Conservation (phyloP, 2,797 vertebrate species). For the Bradypodion ventrale region DNA sequence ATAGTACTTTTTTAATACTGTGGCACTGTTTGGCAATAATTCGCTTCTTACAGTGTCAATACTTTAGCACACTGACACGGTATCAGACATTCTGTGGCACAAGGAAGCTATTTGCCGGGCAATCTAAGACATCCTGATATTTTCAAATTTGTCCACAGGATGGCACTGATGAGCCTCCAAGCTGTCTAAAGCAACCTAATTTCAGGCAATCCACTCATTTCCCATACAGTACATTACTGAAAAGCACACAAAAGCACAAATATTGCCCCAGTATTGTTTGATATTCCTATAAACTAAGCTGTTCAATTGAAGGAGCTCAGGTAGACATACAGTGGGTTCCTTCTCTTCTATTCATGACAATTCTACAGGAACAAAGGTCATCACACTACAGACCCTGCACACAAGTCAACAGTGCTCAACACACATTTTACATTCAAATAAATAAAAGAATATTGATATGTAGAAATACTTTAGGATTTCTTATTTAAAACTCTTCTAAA, state of each 20-base stretch:
- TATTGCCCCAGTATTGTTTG: neutral
- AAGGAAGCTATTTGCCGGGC: conserved; percentile 38
- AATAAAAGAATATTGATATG: neutral
- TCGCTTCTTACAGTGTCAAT: conserved; percentile 62
- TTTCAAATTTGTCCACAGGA: conserved; percentile 65
- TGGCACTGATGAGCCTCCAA: conserved; percentile 73
- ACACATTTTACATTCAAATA: neutral
- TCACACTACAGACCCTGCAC: neutral
- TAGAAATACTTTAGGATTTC: neutral
- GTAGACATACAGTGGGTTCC: neutral
- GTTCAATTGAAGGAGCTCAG: neutral
- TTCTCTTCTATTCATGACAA: neutral
- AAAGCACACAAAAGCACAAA: conserved; percentile 35
- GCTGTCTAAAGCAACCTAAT: neutral
- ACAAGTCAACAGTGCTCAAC: too few relatives aligned
- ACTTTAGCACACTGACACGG: conserved; percentile 48
- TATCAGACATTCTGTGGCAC: conserved; percentile 31
- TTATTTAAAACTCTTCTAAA: neutral
- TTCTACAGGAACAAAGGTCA: neutral
- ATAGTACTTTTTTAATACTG: conserved; percentile 31
- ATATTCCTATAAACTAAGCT: too few relatives aligned
- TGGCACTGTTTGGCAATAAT: conserved; percentile 54
- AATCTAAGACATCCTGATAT: neutral
- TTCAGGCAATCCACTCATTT: neutral
- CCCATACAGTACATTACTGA: neutral